Percentiles rank a stretch among this genome's conserved stretches.
Evolutionary conservation across 1,140 invertebrate species (phyloP).

Genomic region (Drosophila saltans): DNA sequence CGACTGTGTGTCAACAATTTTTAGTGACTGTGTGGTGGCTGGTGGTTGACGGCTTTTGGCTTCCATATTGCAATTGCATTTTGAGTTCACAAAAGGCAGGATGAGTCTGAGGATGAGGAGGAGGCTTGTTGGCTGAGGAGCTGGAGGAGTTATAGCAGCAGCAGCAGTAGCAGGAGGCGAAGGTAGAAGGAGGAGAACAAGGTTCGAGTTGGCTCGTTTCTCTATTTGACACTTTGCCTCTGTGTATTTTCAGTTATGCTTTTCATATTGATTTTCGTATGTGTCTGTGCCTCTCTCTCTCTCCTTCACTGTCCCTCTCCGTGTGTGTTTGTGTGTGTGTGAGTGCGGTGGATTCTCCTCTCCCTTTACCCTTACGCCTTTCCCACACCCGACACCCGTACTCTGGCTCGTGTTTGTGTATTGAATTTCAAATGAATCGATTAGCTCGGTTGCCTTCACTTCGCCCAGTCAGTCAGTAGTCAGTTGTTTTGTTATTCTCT

Average conservation of each 20-base stretch:
- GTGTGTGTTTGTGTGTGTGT: background rate
- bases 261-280: slow-evolving; percentile 62
- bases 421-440: slow-evolving; percentile 69
- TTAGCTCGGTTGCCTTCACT: slow-evolving; percentile 50
- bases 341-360: slow-evolving; percentile 16
- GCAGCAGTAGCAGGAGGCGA: too few relatives aligned
- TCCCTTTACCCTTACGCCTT: background rate
- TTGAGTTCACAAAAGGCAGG: slow-evolving; percentile 10
- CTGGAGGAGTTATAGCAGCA: background rate
- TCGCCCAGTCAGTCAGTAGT: slow-evolving; percentile 15
- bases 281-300: background rate
- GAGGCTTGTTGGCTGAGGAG: background rate
- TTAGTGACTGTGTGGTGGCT: slow-evolving; percentile 40
- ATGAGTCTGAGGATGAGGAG: background rate
- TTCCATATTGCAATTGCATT: slow-evolving; percentile 37
- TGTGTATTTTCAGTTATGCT: slow-evolving; percentile 58
- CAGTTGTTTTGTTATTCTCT: slow-evolving; percentile 39
- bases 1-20: slow-evolving; percentile 52
- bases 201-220: slow-evolving; percentile 10
- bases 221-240: slow-evolving; percentile 60
- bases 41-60: slow-evolving; percentile 46
- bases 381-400: background rate
- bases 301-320: background rate
- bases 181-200: background rate
- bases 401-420: slow-evolving; percentile 52